Conservation (phyloP, 2,113 vertebrate species). For the Ariopsis seemanni region DNA sequence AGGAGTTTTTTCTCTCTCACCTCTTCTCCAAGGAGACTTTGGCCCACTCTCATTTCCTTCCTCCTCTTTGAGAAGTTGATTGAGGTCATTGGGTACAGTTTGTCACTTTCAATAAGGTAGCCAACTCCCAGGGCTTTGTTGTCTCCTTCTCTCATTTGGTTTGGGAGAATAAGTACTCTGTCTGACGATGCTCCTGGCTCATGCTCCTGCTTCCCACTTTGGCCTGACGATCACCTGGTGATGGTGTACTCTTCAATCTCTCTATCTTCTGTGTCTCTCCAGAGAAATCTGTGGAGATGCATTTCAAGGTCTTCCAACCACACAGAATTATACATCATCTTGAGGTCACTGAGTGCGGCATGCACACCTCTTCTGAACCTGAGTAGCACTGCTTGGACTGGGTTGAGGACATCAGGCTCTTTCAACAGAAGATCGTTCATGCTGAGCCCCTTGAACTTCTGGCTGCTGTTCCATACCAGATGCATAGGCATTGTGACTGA, state of each 20-base stretch:
- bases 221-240: conserved; percentile 3
- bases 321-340: not conserved
- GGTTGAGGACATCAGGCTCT: too few species aligned
- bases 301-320: too few species aligned
- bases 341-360: not conserved
- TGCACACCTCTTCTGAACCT: too few species aligned
- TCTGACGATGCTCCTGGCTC: too few species aligned
- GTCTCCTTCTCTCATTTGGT: conserved; percentile 35
- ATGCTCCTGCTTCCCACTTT: conserved; percentile 23
- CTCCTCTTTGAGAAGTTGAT: conserved; percentile 38
- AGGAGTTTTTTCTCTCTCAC: not conserved
- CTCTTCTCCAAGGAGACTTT: too few species aligned
- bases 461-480: not conserved
- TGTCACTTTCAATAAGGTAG: conserved; percentile 31
- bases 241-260: too few species aligned
- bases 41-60: conserved; percentile 10
- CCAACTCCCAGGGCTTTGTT: conserved; percentile 39
- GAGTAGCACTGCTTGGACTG: too few species aligned
- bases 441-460: conserved; percentile 5
- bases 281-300: too few species aligned
- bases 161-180: conserved; percentile 5
- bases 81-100: conserved; percentile 30
- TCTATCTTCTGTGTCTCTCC: too few species aligned
- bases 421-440: not conserved
- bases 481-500: too few species aligned